Evolutionary conservation across 2,797 vertebrate species (phyloP), one percentile per base, ranked within the genome.

Genomic region (Perodicticus potto): DNA sequence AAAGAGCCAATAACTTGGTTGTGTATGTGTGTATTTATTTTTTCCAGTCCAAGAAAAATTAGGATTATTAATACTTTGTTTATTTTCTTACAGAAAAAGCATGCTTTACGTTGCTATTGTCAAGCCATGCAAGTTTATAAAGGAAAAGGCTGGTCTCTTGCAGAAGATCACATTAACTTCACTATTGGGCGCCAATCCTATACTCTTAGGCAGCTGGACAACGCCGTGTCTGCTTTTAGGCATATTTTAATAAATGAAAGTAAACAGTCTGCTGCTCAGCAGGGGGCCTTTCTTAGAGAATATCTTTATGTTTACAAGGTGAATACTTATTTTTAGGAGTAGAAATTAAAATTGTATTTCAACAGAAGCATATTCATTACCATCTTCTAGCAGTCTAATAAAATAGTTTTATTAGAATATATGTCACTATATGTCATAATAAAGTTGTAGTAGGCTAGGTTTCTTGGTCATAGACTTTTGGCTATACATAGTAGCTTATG

Each of bases 41-140:
- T 94, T 83, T 80, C 37, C 8, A 86, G 12, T 90, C 19, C 20
- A 74, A 94, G 85, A 53, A 29, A 83, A 57, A 82, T 80, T 91
- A 92, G 37, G 9, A 76, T 84, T 65, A 13, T 92, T 92, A 86
- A 94, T 84, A 69, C n/a, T 74, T 95, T n/a, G 25, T 91, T 86
- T 91, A 43, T 96, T 89, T 97, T 95, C 43, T 97, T 98, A 17
- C 96, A 99, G 99, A 99, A 99, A 96, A 99, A 99, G 67, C 99
- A 99, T 27, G 99, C 99, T 10, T 98, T 99, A 96, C 99, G 99
- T 59, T 99, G 99, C 97, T 99, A 99, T 98, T 99, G 99, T 97
- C 99, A 99, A 98, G 99, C 99, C 93, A 99, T 99, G 99, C 99
- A 99, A 98, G 99, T 99, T 94, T 99, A 99, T 98, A 99, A 99